phyloP scores from a whole-genome alignment of 37 sponge, comb jelly and placozoan species.

The Theonella swinhoei region DNA sequence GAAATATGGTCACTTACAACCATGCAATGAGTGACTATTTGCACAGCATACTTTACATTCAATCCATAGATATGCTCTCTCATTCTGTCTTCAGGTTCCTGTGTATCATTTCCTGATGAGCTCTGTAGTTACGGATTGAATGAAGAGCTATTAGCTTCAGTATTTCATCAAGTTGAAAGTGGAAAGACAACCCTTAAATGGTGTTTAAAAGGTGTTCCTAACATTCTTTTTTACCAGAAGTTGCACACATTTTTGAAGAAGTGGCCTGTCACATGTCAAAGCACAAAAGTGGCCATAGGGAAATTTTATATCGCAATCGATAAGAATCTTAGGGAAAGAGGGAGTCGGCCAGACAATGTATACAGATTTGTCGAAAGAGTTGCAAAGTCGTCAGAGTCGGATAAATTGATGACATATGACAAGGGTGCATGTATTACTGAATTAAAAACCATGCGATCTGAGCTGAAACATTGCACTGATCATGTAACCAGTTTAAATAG shows the following conservation, averaged over 20 bases:
- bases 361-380: constrained; percentile 38
- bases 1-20: background rate
- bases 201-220: constrained; percentile 4
- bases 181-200: background rate
- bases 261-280: background rate
- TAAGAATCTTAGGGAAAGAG: constrained; percentile 5
- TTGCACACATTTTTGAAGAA: constrained; percentile 37
- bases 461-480: background rate
- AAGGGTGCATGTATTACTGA: background rate
- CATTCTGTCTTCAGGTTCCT: no score
- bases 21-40: background rate
- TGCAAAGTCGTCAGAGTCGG: background rate
- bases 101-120: background rate
- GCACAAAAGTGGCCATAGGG: constrained; percentile 27
- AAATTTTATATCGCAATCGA: constrained; percentile 37
- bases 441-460: background rate
- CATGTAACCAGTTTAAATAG: background rate
- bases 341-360: constrained; percentile 32
- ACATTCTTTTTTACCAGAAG: constrained; percentile 30
- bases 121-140: constrained; percentile 6
- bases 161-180: background rate
- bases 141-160: background rate
- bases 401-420: constrained; percentile 14
- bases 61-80: background rate
- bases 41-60: constrained; percentile 1